These are phyloP conservation scores for Ricordea florida DNA, from an alignment of 92 coral and sea anemone genomes.

Conservation along the genomic window DNA sequence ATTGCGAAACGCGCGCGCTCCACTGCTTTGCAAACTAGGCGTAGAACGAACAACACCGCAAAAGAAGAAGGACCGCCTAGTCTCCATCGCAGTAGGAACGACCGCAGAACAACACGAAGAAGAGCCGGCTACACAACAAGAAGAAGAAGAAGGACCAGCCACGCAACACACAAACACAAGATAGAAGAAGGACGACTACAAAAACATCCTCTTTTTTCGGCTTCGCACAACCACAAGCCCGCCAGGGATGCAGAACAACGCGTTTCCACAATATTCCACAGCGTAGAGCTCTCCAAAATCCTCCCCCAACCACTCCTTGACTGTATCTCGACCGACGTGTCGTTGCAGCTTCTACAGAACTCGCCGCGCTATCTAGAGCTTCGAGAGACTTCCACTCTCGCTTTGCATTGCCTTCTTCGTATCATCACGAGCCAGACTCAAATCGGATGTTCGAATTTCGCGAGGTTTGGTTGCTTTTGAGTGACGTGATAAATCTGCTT, in stretches of 20 bases:
- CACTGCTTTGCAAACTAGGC: slow-evolving; percentile 7
- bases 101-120: background rate
- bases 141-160: too few relatives aligned
- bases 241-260: slow-evolving; percentile 18
- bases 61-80: slow-evolving; percentile 13
- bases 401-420: background rate
- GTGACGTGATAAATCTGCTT: too few relatives aligned
- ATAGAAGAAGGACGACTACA: too few relatives aligned
- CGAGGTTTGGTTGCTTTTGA: too few relatives aligned
- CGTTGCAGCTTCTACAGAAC: background rate
- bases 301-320: slow-evolving; percentile 1
- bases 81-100: background rate
- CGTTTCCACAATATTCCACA: slow-evolving; percentile 6
- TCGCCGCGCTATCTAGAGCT: background rate
- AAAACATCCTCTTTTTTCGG: background rate
- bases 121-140: too few relatives aligned
- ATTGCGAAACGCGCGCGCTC: background rate
- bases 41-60: slow-evolving; percentile 9
- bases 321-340: background rate
- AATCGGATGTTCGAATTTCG: too few relatives aligned
- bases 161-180: too few relatives aligned
- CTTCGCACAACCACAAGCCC: slow-evolving; percentile 9
- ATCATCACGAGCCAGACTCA: too few relatives aligned
- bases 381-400: slow-evolving; percentile 2
- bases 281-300: slow-evolving; percentile 17